Evolutionary conservation across 2,797 vertebrate genomes (phyloP), one percentile per base, ranked within the genome.

Genomic region (Peromyscus aztecus): DNA sequence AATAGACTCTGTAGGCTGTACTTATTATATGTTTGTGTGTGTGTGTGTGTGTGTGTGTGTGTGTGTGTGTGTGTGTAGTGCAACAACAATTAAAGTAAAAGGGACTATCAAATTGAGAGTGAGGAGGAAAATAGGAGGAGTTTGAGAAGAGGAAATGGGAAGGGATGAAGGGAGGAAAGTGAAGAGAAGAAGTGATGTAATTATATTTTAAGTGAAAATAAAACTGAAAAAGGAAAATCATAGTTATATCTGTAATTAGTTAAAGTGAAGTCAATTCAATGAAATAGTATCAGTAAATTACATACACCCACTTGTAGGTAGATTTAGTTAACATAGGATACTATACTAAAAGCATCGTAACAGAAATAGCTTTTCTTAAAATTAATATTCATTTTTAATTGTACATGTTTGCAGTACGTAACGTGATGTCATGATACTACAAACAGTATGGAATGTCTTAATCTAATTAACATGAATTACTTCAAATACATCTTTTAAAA

Each of bases 251-350:
- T 88, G 37, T 21, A 55, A 29, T 91, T 67, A 82, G 29, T 61
- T 81, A 27, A 91, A 93, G 49, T 87, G 27, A 80, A 82, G 83
- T 11, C 67, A 73, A 24, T 93, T 94, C 27, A 90, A 92, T 95
- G n/a, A 91, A 55, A 80, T 61, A 34, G 7, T 5, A 63, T 81
- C 71, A 34, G 85, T 69, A 93, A 81, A 27, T 83, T 69, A 46
- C 10, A 49, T 23, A 27, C 59, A 34, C 21, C 73, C 10, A 82
- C 9, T 52, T 91, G 69, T 11, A 73, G 7, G 23, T 11, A 93
- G 59, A 94, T 55, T 84, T 91, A 61, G 65, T 65, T 75, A 85
- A 59, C 85, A 55, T 76, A 81, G 49, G 86, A 80, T 40, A 76
- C 9, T 73, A 37, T 97, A 76, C 83, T 97, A 31, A 85, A 90